Evolutionary conservation across 2,888 invertebrate species (phyloP), one percentile per base, ranked within the genome.

Genomic region (Lissocephala sabroskyi): DNA sequence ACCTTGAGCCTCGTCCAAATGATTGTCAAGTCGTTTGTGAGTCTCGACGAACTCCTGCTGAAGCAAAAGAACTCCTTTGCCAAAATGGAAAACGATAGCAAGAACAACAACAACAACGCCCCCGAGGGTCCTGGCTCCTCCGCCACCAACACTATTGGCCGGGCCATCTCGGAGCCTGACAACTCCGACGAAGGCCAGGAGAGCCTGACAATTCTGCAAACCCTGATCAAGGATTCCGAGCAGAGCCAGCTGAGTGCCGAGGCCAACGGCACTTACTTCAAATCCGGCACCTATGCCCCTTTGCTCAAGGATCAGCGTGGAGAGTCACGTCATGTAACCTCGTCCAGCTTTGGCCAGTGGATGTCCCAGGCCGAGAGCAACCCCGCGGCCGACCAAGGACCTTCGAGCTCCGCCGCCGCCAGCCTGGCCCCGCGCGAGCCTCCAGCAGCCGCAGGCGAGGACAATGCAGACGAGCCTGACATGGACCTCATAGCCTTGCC

Each of bases 1-100:
- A 89, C 89, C 1, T 86, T 87, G 66, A 85, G 87, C 59, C 87
- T 89, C 83, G 79, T 88, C 35, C 87, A 88, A 4, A 87, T 88
- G 67, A 86, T 89, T 50, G 88, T 88, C 43, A 87, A 88, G 70
- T 88, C 89, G 0, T 89, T 88, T 62, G 87, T 88, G 40, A 88
- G 86, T 62, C 84, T 89, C 1, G 88, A 89, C 63, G 86, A 86
- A 13, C 57, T 83, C 45, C 76, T 84, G n/a, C 83, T 82, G 47
- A 81, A 78, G 40, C 85, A 83, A 37, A 84, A 83, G 37, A 80
- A 74, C 19, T 65, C 71, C 2, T 82, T 82, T 45, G 61, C 66
- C 30, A 80, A 79, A 41, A 29, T 64, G 4, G 79, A 70, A 5
- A 26, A 35, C 11, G 28, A 28, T 16, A 7, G 3, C 10, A 26